phyloP scores from a whole-genome alignment of 2,113 vertebrate species.

The Amphiprion ocellaris region DNA sequence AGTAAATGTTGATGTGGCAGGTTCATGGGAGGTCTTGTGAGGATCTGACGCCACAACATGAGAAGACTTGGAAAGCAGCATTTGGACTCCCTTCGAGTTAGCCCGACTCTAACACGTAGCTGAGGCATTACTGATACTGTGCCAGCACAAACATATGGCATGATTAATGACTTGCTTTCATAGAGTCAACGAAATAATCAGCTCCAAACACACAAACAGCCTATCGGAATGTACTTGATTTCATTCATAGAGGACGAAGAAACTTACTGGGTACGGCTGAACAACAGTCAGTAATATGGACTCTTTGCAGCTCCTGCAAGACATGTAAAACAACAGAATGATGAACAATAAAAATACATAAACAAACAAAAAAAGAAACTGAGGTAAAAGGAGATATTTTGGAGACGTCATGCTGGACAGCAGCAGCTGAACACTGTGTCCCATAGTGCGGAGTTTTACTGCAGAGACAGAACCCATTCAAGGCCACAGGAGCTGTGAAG shows the following conservation, averaged over 20 bases:
- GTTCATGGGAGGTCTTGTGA: conserved; percentile 57
- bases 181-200: conserved; percentile 53
- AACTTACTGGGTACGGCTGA: conserved; percentile 97
- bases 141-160: conserved; percentile 63
- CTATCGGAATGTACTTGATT: neutral
- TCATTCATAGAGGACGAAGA: conserved; percentile 41
- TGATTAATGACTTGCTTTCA: conserved; percentile 61
- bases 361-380: neutral
- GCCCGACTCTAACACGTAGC: conserved; percentile 34
- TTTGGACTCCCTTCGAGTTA: conserved; percentile 43
- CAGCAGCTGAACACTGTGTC: conserved; percentile 19
- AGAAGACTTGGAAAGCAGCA: conserved; percentile 54
- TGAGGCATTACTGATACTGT: conserved; percentile 12
- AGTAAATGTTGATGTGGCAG: conserved; percentile 48
- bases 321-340: conserved; percentile 14
- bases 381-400: neutral
- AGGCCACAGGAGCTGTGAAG: conserved; percentile 39
- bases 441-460: conserved; percentile 26
- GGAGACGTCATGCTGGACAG: neutral
- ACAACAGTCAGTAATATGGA: conserved; percentile 97
- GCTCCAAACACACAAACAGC: conserved; percentile 37
- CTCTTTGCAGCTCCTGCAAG: conserved; percentile 97
- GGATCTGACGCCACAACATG: conserved; percentile 47
- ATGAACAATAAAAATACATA: neutral
- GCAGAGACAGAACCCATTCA: conserved; percentile 30